Evolutionary conservation across 2,797 vertebrate genomes (phyloP).

Genomic region (Ciconia nigra): DNA sequence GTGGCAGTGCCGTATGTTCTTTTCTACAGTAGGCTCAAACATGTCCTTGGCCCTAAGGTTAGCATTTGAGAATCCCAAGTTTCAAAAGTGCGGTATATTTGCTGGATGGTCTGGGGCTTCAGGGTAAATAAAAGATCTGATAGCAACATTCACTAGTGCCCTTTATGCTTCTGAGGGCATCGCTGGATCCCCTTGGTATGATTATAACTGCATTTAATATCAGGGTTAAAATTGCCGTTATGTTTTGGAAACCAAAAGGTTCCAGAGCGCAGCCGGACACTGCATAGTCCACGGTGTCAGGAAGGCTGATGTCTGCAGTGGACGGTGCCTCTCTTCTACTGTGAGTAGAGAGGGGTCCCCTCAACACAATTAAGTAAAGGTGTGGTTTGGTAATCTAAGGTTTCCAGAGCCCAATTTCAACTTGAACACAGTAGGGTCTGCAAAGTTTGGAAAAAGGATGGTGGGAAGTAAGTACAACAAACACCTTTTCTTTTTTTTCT

Average conservation of each 20-base stretch:
- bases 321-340: not conserved
- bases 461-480: not conserved
- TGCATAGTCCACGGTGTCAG: accelerated
- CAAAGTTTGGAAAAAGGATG: not conserved
- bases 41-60: not conserved
- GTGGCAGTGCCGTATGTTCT: not conserved
- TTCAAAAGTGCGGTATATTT: not conserved
- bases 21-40: not conserved
- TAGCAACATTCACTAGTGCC: not conserved
- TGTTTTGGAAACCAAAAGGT: not conserved
- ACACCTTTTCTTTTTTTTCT: not conserved
- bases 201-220: not conserved
- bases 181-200: not conserved
- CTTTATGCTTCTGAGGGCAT: not conserved
- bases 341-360: not conserved
- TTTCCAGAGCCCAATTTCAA: not conserved
- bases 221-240: not conserved
- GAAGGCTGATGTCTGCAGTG: not conserved
- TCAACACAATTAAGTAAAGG: not conserved
- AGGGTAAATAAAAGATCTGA: not conserved
- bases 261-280: not conserved
- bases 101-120: not conserved
- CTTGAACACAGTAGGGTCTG: not conserved
- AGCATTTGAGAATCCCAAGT: not conserved
- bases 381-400: not conserved